Percentiles rank a stretch among this genome's conserved stretches.
Conservation (phyloP, 2,113 vertebrate genomes). For the Podarcis muralis region DNA sequence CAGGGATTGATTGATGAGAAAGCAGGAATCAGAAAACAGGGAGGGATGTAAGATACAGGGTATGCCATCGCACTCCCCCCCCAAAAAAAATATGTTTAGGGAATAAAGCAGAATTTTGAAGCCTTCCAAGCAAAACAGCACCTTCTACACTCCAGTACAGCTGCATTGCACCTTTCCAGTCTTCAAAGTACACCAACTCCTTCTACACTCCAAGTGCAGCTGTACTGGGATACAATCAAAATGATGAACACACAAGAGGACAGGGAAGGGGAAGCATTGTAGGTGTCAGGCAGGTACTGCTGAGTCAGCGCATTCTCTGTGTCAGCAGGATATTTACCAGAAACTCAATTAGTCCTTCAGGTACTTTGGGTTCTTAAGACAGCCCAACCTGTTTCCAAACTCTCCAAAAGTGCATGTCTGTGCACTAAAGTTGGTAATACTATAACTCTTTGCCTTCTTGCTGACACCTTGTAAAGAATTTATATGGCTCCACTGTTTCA, state of each 20-base stretch:
- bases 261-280: not conserved
- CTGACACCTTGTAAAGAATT: not conserved
- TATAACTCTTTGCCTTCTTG: not conserved
- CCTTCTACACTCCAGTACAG: not conserved
- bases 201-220: not conserved
- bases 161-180: no score
- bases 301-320: not conserved
- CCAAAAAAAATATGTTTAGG: no score
- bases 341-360: not conserved
- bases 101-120: not conserved
- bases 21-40: accelerated
- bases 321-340: not conserved
- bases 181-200: no score
- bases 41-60: no score
- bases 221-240: not conserved
- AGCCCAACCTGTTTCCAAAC: not conserved
- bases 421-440: not conserved
- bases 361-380: not conserved
- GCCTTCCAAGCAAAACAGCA: not conserved
- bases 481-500: not conserved
- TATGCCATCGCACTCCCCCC: no score
- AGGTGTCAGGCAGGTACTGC: not conserved
- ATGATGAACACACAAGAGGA: not conserved
- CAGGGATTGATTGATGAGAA: not conserved
- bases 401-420: not conserved